These are phyloP conservation scores for Telmatherina bonti DNA, from an alignment of 2,797 vertebrate species.

Conservation along the genomic window DNA sequence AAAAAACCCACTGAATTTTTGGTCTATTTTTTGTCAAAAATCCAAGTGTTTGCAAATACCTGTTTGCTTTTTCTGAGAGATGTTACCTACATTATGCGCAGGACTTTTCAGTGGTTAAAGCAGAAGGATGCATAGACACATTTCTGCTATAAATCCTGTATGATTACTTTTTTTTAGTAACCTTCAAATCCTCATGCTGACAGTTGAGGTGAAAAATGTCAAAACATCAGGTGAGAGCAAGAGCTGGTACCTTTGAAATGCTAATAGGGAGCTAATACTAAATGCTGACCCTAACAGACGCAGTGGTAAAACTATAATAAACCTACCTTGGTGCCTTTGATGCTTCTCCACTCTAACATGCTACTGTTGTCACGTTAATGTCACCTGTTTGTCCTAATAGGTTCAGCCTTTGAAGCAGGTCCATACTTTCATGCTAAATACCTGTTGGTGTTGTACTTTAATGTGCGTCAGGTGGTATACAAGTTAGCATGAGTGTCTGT, in stretches of 20 bases:
- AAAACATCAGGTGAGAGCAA: constrained; percentile 15
- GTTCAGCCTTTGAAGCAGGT: constrained; percentile 16
- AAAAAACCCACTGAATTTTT: no score
- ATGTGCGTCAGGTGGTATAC: neutral
- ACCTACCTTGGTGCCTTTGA: constrained; percentile 14
- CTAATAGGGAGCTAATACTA: constrained; percentile 23
- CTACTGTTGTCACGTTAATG: constrained; percentile 21
- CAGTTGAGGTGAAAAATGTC: neutral
- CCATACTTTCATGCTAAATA: neutral
- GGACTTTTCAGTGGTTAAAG: neutral
- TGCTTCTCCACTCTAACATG: neutral
- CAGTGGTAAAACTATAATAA: constrained; percentile 2
- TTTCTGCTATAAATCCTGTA: neutral
- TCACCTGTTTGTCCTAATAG: neutral
- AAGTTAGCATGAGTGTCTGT: neutral
- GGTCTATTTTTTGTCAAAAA: neutral
- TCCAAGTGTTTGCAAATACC: neutral
- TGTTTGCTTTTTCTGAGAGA: neutral
- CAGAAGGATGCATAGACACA: neutral
- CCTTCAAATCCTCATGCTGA: neutral
- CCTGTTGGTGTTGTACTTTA: constrained; percentile 12
- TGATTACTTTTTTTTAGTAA: neutral
- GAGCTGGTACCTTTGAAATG: constrained; percentile 30
- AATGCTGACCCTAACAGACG: constrained; percentile 9
- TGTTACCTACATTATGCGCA: neutral